A percentile compares a stretch with the other conserved stretches of the same genome.
phyloP scores from a whole-genome alignment of 2,888 invertebrate genomes.

The Callosobruchus maculatus region DNA sequence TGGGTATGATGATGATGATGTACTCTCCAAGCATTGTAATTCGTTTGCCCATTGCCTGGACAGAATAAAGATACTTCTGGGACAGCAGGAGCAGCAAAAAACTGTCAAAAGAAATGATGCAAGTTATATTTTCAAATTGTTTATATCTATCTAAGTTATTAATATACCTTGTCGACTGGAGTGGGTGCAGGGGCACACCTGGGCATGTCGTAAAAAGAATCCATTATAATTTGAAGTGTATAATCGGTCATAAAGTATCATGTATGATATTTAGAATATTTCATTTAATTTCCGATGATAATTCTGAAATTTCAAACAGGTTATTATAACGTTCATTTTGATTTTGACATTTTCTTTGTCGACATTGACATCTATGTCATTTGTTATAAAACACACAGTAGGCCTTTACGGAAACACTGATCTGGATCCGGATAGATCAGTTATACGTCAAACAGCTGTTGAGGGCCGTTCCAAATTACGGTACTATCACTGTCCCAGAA shows the following conservation, averaged over 20 bases:
- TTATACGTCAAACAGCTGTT: too few species aligned
- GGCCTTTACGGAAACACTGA: too few species aligned
- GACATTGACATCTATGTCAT: too few species aligned
- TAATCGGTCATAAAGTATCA: neutral
- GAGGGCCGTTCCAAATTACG: too few species aligned
- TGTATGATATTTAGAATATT: neutral
- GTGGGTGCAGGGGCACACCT: constrained; percentile 37
- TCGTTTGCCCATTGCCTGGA: constrained; percentile 10
- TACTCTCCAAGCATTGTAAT: constrained; percentile 32
- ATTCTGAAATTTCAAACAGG: neutral
- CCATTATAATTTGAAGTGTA: constrained; percentile 30
- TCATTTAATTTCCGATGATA: neutral
- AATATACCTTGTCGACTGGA: constrained; percentile 31
- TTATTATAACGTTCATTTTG: neutral
- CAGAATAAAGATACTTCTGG: constrained; percentile 45
- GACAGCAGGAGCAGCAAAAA: constrained; percentile 32
- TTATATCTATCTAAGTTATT: too few species aligned
- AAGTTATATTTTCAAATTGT: too few species aligned
- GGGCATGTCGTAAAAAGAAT: constrained; percentile 45
- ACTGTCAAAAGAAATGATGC: neutral
- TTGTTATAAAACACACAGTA: too few species aligned
- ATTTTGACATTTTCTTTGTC: neutral
- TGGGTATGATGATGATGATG: constrained; percentile 22
- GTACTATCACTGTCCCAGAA: too few species aligned
- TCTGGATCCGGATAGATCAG: too few species aligned